Conservation (phyloP, 2,888 invertebrate species). For the Anthoptus insignis region DNA sequence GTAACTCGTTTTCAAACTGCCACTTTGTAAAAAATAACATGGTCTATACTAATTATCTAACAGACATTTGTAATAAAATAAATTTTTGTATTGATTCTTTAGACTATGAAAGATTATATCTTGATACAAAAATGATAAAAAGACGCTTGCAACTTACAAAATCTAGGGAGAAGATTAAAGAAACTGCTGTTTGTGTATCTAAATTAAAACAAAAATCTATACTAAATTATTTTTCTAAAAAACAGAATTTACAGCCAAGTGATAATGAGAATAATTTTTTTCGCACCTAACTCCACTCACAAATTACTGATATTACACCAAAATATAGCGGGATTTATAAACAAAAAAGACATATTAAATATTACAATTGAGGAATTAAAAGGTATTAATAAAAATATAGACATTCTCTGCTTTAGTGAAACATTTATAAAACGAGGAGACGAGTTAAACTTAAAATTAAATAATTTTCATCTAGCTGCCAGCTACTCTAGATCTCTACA, state of each 20-base stretch:
- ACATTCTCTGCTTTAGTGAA: not conserved
- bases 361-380: not conserved
- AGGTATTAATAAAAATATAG: not conserved
- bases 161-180: not conserved
- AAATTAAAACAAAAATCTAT: not conserved
- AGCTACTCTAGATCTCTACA: not conserved
- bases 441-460: conserved; percentile 9
- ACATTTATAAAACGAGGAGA: not conserved
- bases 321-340: not conserved
- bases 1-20: no score
- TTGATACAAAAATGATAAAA: not conserved
- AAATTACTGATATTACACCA: not conserved
- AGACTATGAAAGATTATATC: not conserved
- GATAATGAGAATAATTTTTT: no score
- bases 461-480: not conserved
- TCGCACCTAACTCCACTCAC: not conserved
- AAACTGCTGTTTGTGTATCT: no score
- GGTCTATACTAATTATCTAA: not conserved
- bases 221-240: not conserved
- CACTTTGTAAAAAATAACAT: no score
- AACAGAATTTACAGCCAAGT: no score
- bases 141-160: not conserved
- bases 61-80: not conserved
- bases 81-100: not conserved
- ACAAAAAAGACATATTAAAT: not conserved